phyloP scores from a whole-genome alignment of 2,113 vertebrate genomes.

The Kryptolebias marmoratus region DNA sequence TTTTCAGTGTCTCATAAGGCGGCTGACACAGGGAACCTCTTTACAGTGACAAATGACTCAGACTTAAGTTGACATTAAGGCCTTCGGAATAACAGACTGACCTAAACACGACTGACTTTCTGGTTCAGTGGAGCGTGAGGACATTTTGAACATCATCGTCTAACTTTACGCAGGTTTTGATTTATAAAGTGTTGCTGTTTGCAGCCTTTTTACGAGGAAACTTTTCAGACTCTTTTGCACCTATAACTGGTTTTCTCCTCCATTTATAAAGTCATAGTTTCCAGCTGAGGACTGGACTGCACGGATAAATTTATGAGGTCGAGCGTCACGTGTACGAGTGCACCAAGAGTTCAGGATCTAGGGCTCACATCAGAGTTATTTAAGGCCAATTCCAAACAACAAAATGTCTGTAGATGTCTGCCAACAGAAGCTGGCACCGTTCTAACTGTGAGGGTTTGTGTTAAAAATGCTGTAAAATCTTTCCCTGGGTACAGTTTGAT shows the following conservation, averaged over 20 bases:
- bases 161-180: not conserved
- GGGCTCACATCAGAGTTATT: conserved; percentile 50
- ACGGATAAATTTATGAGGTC: conserved; percentile 1
- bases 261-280: not conserved
- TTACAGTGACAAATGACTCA: conserved; percentile 48
- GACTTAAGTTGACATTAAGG: conserved; percentile 7
- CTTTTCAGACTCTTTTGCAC: conserved; percentile 16
- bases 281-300: conserved; percentile 12
- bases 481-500: not conserved
- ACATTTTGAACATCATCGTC: not conserved
- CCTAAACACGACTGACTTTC: conserved; percentile 7
- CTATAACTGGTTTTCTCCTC: conserved; percentile 11
- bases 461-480: conserved; percentile 31
- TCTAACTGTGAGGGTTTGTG: conserved; percentile 23
- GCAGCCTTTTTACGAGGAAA: not conserved
- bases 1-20: conserved; percentile 14
- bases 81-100: conserved; percentile 9
- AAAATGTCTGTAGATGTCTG: conserved; percentile 37
- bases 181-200: conserved; percentile 15
- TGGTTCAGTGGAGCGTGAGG: conserved; percentile 21
- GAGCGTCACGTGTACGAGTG: not conserved
- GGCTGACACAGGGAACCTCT: conserved; percentile 33
- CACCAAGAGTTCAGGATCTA: conserved; percentile 6
- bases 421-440: conserved; percentile 44
- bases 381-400: conserved; percentile 41